These are phyloP conservation scores for Agonopterix arenella DNA, from an alignment of 2,888 invertebrate species.

Conservation along the genomic window DNA sequence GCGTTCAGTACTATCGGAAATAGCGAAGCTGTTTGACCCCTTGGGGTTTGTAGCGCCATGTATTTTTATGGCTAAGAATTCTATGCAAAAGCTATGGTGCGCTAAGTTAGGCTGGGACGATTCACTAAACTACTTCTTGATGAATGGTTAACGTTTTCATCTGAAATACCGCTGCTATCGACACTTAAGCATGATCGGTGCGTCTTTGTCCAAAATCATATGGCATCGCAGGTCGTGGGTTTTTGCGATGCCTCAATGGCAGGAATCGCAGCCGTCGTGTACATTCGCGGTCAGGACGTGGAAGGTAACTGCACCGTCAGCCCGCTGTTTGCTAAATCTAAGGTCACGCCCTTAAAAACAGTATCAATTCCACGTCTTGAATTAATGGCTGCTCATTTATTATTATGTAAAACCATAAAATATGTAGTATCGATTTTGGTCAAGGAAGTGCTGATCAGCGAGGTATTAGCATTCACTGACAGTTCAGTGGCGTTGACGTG, in stretches of 20 bases:
- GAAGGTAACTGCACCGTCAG: neutral
- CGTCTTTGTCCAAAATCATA: conserved; percentile 3
- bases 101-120: conserved; percentile 7
- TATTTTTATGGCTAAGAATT: conserved; percentile 5
- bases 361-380: conserved; percentile 10
- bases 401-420: neutral
- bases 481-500: conserved; percentile 16
- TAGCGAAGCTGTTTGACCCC: conserved; percentile 4
- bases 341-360: conserved; percentile 5
- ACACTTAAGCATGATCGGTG: conserved; percentile 8
- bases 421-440: neutral
- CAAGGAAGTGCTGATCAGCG: neutral
- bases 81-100: conserved; percentile 7
- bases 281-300: too few species aligned
- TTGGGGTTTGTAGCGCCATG: conserved; percentile 8
- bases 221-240: neutral
- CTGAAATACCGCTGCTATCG: conserved; percentile 6
- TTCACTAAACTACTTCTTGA: neutral
- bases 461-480: conserved; percentile 5
- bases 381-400: conserved; percentile 1
- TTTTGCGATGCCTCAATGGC: too few species aligned
- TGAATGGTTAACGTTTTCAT: conserved; percentile 4
- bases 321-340: conserved; percentile 4
- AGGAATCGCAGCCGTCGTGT: too few species aligned
- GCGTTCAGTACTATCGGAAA: neutral